Evolutionary conservation across 2,113 vertebrate genomes (phyloP).

Genomic region (Pristiophorus japonicus): DNA sequence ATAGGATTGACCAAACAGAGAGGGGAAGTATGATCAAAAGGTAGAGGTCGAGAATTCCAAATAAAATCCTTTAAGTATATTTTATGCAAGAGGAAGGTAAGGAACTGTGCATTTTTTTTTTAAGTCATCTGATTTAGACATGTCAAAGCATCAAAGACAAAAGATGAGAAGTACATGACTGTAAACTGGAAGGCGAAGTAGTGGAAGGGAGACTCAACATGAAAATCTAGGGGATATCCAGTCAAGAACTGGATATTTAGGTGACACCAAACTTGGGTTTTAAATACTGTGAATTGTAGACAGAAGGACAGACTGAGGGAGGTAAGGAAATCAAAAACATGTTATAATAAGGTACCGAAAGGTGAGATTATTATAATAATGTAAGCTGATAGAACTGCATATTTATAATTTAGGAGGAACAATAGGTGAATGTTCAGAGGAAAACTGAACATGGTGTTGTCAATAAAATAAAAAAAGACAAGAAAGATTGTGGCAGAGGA

Average conservation of each 20-base stretch:
- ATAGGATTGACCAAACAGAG: not conserved
- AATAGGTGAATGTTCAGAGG: not conserved
- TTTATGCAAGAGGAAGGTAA: not conserved
- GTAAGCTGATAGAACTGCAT: not conserved
- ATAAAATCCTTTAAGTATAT: not conserved
- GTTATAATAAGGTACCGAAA: not conserved
- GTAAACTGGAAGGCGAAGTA: not conserved
- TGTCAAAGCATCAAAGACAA: not conserved
- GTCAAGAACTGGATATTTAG: not conserved
- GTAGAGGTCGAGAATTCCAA: not conserved
- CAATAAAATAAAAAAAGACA: not conserved
- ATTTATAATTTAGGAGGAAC: not conserved
- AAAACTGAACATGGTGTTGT: not conserved
- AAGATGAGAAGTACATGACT: not conserved
- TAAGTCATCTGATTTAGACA: not conserved
- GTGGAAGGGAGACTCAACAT: not conserved
- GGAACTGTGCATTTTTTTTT: not conserved
- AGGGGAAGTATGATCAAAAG: not conserved
- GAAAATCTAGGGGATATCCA: not conserved
- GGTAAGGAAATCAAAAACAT: not conserved
- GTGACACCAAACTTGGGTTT: not conserved
- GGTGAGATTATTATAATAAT: not conserved
- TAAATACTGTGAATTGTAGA: not conserved
- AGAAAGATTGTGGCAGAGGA: not conserved
- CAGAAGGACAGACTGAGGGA: not conserved